These are phyloP conservation scores for Drosophila subobscura DNA, from an alignment of 1,140 invertebrate species.

Conservation along the genomic window DNA sequence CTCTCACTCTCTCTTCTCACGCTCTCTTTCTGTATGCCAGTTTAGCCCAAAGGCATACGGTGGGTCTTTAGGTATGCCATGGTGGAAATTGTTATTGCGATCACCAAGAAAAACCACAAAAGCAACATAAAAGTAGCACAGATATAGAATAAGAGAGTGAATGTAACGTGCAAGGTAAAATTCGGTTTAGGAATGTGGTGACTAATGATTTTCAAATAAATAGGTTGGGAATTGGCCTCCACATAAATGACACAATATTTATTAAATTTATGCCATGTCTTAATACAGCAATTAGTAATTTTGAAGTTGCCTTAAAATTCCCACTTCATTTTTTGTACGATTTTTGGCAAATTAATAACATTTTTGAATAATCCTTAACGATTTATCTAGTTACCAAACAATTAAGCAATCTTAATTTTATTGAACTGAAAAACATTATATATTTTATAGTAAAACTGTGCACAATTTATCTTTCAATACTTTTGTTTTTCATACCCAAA, in stretches of 20 bases:
- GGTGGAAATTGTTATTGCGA: constrained; percentile 54
- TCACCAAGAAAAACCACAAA: constrained; percentile 15
- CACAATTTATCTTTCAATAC: background rate
- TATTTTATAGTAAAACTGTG: background rate
- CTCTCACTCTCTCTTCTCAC: background rate
- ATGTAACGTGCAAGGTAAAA: constrained; percentile 2
- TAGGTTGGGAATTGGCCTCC: background rate
- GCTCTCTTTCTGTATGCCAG: constrained; percentile 45
- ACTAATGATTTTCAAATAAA: background rate
- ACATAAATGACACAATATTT: background rate
- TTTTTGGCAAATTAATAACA: too few species aligned
- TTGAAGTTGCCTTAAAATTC: too few species aligned
- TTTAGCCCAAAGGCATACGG: constrained; percentile 49
- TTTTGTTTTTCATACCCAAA: background rate
- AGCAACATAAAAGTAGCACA: constrained; percentile 59
- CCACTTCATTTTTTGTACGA: too few species aligned
- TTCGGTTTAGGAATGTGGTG: constrained; percentile 4
- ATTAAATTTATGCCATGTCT: too few species aligned
- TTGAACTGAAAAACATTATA: too few species aligned
- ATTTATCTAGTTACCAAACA: too few species aligned
- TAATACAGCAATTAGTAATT: too few species aligned
- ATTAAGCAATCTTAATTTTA: too few species aligned
- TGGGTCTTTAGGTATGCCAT: constrained; percentile 52
- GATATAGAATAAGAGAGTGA: background rate
- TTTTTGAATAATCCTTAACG: too few species aligned